Conservation (phyloP, 2,888 invertebrate genomes). For the Patella caerulea region DNA sequence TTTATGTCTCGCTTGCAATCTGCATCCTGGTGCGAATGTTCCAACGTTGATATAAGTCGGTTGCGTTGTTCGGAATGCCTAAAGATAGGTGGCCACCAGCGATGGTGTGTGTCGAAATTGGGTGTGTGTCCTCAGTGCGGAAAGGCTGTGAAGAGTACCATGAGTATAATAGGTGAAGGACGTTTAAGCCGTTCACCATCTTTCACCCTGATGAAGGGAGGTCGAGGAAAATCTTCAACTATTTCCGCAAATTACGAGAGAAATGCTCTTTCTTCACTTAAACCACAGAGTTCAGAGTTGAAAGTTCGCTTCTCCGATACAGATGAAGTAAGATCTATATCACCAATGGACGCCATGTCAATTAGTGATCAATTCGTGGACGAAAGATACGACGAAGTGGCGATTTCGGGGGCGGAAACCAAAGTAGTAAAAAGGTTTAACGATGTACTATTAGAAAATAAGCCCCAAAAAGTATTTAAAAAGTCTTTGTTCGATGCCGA, state of each 20-base stretch:
- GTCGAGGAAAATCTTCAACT: not conserved
- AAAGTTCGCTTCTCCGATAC: not conserved
- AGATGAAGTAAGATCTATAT: not conserved
- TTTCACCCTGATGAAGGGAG: not conserved
- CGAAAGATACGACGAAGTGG: not conserved
- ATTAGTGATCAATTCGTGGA: not conserved
- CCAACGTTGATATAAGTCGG: not conserved
- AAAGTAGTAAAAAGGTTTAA: not conserved
- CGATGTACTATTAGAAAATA: not conserved
- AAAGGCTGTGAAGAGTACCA: not conserved
- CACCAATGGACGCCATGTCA: not conserved
- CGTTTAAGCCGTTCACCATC: not conserved
- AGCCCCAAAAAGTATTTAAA: not conserved
- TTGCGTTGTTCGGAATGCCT: not conserved
- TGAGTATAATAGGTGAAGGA: not conserved
- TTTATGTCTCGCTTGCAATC: not conserved
- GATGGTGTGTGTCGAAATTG: not conserved
- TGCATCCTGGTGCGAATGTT: constrained; percentile 1
- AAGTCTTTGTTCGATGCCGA: not conserved
- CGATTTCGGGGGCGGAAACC: not conserved
- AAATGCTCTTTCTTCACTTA: not conserved
- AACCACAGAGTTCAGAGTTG: not conserved
- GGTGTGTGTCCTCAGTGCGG: not conserved
- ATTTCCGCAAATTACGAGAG: not conserved
- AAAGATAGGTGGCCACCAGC: not conserved